These are phyloP conservation scores for Dromaius novaehollandiae DNA, from an alignment of 2,113 vertebrate genomes.

Conservation along the genomic window DNA sequence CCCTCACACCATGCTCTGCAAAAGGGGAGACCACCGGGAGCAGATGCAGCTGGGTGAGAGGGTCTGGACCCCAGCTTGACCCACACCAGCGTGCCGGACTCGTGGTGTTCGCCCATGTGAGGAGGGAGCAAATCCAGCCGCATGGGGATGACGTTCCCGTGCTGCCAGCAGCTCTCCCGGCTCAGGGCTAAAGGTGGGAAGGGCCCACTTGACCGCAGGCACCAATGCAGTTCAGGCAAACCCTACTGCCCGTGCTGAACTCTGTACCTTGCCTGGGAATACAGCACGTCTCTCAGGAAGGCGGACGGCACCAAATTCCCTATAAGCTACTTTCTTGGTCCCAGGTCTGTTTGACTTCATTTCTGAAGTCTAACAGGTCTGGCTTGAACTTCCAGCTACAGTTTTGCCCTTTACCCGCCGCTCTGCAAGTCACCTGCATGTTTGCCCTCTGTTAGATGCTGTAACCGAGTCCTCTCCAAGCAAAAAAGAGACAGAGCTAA, in stretches of 20 bases:
- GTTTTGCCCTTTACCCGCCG: background rate
- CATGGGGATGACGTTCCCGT: background rate
- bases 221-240: too few relatives aligned
- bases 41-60: background rate
- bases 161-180: background rate
- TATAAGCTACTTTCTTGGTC: background rate
- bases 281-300: background rate
- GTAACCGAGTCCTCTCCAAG: background rate
- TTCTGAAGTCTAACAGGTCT: background rate
- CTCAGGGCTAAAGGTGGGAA: background rate
- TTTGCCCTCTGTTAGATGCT: background rate
- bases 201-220: background rate
- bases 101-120: too few relatives aligned
- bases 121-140: background rate
- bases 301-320: background rate
- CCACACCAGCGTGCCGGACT: background rate
- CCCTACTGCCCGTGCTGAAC: background rate
- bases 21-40: background rate
- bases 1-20: background rate
- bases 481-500: background rate
- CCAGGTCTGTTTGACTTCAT: background rate
- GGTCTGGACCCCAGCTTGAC: background rate
- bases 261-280: background rate
- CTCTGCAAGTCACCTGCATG: background rate
- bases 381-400: background rate